phyloP scores from a whole-genome alignment of 2,797 vertebrate genomes.

The Poeciliopsis gracilis region DNA sequence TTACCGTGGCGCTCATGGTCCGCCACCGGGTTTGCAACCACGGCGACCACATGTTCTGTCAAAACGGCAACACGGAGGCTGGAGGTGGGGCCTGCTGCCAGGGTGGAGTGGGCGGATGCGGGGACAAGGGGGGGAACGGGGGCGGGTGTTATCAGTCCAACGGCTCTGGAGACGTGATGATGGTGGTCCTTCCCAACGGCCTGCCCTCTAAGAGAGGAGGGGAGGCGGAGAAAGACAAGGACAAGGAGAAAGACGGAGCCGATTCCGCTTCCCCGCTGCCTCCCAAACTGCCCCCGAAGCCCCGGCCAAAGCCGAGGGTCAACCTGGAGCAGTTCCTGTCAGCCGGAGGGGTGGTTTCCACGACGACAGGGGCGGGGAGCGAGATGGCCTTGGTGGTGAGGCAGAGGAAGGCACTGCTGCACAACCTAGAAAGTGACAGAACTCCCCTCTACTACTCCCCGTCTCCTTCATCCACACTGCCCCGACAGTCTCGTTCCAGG shows the following conservation, averaged over 20 bases:
- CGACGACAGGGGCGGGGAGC: slow-evolving; percentile 48
- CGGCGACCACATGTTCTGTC: slow-evolving; percentile 73
- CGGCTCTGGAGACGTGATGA: slow-evolving; percentile 84
- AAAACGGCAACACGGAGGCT: slow-evolving; percentile 66
- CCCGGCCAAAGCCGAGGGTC: slow-evolving; percentile 76
- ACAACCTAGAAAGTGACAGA: slow-evolving; percentile 74
- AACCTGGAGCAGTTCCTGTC: slow-evolving; percentile 78
- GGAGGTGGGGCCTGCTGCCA: slow-evolving; percentile 77
- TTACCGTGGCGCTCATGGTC: slow-evolving; percentile 92
- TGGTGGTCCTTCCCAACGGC: slow-evolving; percentile 83
- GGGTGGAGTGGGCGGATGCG: slow-evolving; percentile 81
- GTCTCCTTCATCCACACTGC: slow-evolving; percentile 75
- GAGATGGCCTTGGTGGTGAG: slow-evolving; percentile 75
- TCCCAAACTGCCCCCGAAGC: slow-evolving; percentile 77
- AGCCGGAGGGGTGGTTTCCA: slow-evolving; percentile 71
- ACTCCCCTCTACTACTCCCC: slow-evolving; percentile 79
- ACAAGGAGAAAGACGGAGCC: slow-evolving; percentile 55
- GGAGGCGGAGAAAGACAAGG: slow-evolving; percentile 61
- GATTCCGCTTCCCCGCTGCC: slow-evolving; percentile 64
- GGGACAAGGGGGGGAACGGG: slow-evolving; percentile 81
- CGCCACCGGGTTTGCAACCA: slow-evolving; percentile 86
- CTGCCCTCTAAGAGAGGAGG: slow-evolving; percentile 73
- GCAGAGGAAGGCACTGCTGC: slow-evolving; percentile 67
- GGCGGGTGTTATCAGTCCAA: slow-evolving; percentile 76
- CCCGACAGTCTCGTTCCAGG: slow-evolving; percentile 70